These are phyloP conservation scores for Cygnus atratus DNA, from an alignment of 2,113 vertebrate genomes.

Conservation along the genomic window DNA sequence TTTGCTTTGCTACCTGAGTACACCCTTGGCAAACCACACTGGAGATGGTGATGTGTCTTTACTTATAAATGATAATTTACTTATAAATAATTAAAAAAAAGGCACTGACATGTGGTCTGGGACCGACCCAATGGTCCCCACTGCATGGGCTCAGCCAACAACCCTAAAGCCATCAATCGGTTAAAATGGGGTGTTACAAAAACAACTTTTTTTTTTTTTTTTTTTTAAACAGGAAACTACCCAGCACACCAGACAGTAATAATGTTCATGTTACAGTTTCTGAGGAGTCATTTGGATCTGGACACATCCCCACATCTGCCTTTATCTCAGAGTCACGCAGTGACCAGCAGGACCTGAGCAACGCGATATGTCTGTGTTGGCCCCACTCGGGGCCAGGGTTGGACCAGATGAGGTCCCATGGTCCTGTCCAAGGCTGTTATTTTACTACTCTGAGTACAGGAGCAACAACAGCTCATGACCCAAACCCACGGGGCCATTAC, in stretches of 20 bases:
- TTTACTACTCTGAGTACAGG: not conserved
- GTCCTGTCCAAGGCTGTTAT: fast-evolving
- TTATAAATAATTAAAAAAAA: not conserved
- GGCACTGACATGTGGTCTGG: not conserved
- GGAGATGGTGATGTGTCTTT: fast-evolving
- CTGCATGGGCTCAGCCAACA: not conserved
- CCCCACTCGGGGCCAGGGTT: not conserved
- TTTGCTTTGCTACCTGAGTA: not conserved
- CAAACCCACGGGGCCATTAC: not conserved
- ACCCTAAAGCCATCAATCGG: not conserved
- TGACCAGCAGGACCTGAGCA: not conserved
- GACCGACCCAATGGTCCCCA: not conserved
- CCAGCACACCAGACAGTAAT: fast-evolving
- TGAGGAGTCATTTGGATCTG: not conserved
- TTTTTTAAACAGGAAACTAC: not conserved
- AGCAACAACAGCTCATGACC: not conserved
- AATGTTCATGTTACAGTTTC: fast-evolving
- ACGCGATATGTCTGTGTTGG: fast-evolving
- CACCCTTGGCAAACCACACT: not conserved
- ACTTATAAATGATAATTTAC: not conserved
- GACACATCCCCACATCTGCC: not conserved
- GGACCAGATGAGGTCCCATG: fast-evolving
- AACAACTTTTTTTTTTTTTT: no score
- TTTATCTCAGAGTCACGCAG: not conserved
- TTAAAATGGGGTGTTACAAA: not conserved